Percentiles rank a stretch among this genome's conserved stretches.
Conservation (phyloP, 2,113 vertebrate genomes). For the Bettongia penicillata region DNA sequence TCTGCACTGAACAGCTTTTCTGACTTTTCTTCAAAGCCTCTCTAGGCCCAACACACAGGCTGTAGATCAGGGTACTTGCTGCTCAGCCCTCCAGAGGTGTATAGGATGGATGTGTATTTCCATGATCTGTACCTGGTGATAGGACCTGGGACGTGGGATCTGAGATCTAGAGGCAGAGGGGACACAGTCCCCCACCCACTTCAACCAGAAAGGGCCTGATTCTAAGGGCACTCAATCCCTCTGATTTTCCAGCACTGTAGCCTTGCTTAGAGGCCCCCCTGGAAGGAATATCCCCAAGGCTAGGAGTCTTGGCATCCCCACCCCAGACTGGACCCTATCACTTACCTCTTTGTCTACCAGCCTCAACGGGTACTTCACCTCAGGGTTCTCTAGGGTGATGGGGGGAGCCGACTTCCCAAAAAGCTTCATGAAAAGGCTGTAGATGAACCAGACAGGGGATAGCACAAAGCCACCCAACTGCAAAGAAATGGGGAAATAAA, state of each 20-base stretch:
- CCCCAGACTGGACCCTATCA: accelerated
- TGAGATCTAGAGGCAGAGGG: neutral
- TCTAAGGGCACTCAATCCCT: neutral
- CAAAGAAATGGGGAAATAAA: neutral
- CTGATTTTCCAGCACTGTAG: neutral
- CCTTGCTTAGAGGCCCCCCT: neutral
- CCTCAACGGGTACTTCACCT: constrained; percentile 85
- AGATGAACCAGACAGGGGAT: constrained; percentile 81
- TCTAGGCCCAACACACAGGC: neutral
- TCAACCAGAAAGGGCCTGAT: neutral
- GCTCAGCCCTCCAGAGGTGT: neutral
- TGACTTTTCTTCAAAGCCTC: neutral
- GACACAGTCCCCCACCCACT: neutral
- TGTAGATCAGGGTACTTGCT: neutral
- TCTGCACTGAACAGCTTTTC: neutral
- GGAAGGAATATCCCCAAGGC: neutral
- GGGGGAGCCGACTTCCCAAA: constrained; percentile 77
- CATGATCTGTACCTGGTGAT: neutral
- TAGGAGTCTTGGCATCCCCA: accelerated
- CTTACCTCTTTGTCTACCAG: constrained; percentile 85
- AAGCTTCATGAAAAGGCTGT: constrained; percentile 77
- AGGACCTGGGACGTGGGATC: neutral
- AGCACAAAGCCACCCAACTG: constrained; percentile 80
- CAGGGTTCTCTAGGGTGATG: constrained; percentile 84
- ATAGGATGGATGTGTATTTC: neutral